A percentile compares a stretch with the other conserved stretches of the same genome.
These are phyloP conservation scores for Melitaea athalia DNA, from an alignment of 2,888 invertebrate genomes.

Conservation along the genomic window DNA sequence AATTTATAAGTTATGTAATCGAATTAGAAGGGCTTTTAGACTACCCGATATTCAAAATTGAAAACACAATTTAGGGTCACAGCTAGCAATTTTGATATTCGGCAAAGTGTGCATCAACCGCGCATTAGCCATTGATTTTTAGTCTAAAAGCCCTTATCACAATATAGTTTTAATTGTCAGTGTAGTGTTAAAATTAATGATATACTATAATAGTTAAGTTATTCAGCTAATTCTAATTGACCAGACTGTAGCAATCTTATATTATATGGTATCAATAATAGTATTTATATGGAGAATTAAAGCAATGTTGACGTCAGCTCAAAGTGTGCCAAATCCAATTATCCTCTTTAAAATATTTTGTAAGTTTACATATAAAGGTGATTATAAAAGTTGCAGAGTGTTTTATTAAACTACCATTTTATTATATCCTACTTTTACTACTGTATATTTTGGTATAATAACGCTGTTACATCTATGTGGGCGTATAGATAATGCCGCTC, in stretches of 20 bases:
- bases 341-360: constrained; percentile 66
- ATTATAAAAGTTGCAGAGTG: constrained; percentile 65
- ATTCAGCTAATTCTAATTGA: constrained; percentile 35
- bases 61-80: not conserved
- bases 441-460: not conserved
- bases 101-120: not conserved
- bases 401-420: constrained; percentile 55
- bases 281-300: constrained; percentile 37
- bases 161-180: constrained; percentile 1
- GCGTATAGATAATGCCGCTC: too few relatives aligned
- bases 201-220: constrained; percentile 14
- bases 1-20: constrained; percentile 1
- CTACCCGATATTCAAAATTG: not conserved
- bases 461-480: too few relatives aligned
- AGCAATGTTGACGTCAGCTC: constrained; percentile 51
- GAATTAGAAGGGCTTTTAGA: not conserved
- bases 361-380: constrained; percentile 68
- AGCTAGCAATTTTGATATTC: not conserved
- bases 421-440: constrained; percentile 11
- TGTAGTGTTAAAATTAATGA: constrained; percentile 20
- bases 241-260: constrained; percentile 32
- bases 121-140: not conserved
- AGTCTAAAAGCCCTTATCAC: not conserved
- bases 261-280: constrained; percentile 18
- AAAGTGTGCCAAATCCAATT: constrained; percentile 62